Evolutionary conservation across 2,113 vertebrate species (phyloP).

Genomic region (Rynchops niger): DNA sequence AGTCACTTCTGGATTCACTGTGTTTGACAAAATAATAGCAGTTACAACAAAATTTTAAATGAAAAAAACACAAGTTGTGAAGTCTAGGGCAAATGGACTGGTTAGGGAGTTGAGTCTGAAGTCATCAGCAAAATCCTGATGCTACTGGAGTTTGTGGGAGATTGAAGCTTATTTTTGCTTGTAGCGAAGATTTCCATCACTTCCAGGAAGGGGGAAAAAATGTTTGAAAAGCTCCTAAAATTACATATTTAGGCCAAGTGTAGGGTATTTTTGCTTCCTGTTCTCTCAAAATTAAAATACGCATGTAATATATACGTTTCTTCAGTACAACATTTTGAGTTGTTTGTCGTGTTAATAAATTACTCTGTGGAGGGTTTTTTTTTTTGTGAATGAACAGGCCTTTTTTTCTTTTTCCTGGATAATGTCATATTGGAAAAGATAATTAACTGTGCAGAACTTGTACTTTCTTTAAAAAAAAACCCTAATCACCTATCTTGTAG

Average conservation of each 20-base stretch:
- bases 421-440: not conserved
- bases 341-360: not conserved
- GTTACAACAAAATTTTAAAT: not conserved
- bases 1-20: not conserved
- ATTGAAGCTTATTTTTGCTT: not conserved
- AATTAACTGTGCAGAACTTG: not conserved
- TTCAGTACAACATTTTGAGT: not conserved
- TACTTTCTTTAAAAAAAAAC: not conserved
- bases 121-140: not conserved
- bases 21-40: not conserved
- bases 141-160: not conserved
- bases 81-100: not conserved
- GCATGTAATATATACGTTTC: not conserved
- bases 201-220: not conserved
- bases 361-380: not conserved
- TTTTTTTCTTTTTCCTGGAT: not conserved
- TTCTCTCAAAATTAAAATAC: not conserved
- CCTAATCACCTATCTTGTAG: constrained; percentile 21
- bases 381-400: not conserved
- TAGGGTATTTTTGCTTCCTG: not conserved
- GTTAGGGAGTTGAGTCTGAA: not conserved
- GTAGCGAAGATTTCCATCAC: not conserved
- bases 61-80: not conserved
- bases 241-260: not conserved
- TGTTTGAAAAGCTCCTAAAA: not conserved